phyloP scores from a whole-genome alignment of 2,888 invertebrate species.

The Eupithecia inturbata region DNA sequence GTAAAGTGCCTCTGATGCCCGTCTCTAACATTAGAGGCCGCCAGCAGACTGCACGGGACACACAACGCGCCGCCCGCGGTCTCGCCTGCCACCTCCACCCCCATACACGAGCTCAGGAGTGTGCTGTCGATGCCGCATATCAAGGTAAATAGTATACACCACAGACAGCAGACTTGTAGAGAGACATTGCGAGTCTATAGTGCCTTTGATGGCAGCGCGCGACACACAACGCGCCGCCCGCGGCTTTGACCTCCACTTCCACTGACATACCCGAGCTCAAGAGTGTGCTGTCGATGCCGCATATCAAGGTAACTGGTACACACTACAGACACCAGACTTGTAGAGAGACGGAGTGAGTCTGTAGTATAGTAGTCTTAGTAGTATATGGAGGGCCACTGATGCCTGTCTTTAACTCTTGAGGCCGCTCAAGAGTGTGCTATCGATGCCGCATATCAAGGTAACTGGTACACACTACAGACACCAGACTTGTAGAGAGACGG shows the following conservation, averaged over 20 bases:
- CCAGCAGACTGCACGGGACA: slow-evolving; percentile 72
- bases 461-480: slow-evolving; percentile 70
- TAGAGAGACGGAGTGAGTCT: neutral
- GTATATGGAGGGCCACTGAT: slow-evolving; percentile 43
- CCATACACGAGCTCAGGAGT: slow-evolving; percentile 74
- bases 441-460: slow-evolving; percentile 81
- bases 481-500: slow-evolving; percentile 55
- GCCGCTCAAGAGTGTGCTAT: slow-evolving; percentile 67
- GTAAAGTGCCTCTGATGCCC: slow-evolving; percentile 41
- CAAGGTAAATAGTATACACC: slow-evolving; percentile 78
- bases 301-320: slow-evolving; percentile 82
- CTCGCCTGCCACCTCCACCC: slow-evolving; percentile 58
- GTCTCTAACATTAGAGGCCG: slow-evolving; percentile 73
- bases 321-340: neutral
- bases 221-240: slow-evolving; percentile 84
- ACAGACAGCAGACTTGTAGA: neutral
- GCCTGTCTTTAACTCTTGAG: slow-evolving; percentile 65
- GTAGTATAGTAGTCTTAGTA: no score
- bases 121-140: slow-evolving; percentile 86
- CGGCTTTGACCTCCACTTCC: slow-evolving; percentile 72
- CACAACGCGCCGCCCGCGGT: slow-evolving; percentile 86
- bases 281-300: slow-evolving; percentile 85
- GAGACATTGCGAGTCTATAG: neutral
- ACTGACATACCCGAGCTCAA: slow-evolving; percentile 68
- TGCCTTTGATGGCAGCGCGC: slow-evolving; percentile 77